A percentile compares a stretch with the other conserved stretches of the same genome.
Evolutionary conservation across 37 sponge, comb jelly and placozoan genomes (phyloP).

Genomic region (Crambe crambe): DNA sequence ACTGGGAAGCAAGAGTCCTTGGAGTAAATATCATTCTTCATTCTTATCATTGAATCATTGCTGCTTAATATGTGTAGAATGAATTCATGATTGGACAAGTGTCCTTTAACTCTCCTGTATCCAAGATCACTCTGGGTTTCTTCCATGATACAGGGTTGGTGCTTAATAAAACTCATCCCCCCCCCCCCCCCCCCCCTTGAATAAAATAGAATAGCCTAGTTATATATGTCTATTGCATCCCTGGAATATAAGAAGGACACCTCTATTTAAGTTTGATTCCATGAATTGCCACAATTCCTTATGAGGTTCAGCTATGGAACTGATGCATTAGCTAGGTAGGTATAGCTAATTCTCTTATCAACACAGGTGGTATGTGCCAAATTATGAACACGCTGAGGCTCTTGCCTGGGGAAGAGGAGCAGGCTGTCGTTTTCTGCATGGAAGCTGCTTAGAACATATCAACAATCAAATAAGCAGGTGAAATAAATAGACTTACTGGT

Average conservation of each 20-base stretch:
- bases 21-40: constrained; percentile 9
- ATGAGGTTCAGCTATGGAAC: no score
- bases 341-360: background rate
- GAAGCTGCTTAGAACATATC: background rate
- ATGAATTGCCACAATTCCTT: no score
- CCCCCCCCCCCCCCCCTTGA: no score
- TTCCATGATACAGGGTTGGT: constrained; percentile 60
- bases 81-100: constrained; percentile 58
- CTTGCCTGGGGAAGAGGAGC: constrained; percentile 13
- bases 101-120: constrained; percentile 34
- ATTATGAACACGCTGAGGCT: constrained; percentile 8
- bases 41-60: background rate
- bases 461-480: background rate
- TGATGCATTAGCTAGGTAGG: no score
- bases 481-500: background rate
- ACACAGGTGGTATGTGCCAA: constrained; percentile 25
- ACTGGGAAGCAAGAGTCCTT: constrained; percentile 70
- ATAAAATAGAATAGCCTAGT: no score
- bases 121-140: constrained; percentile 42
- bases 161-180: no score
- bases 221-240: no score
- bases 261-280: no score
- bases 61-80: constrained; percentile 27
- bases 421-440: constrained; percentile 19
- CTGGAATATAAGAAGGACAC: no score